These are phyloP conservation scores for Nycticorax nycticorax DNA, from an alignment of 2,113 vertebrate genomes.

Conservation along the genomic window DNA sequence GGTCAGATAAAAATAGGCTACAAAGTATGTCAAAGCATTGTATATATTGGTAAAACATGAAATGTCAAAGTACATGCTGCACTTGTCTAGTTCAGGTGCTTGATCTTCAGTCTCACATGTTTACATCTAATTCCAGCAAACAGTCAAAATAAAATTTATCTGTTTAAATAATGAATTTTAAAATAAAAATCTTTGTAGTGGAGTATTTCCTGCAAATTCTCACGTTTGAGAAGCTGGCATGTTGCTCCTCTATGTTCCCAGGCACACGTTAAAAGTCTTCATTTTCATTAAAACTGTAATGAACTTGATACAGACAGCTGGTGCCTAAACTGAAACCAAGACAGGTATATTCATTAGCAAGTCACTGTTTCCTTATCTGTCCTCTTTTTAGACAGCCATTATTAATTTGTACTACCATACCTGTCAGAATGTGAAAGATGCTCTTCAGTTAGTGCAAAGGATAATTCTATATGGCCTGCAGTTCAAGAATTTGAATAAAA, in stretches of 20 bases:
- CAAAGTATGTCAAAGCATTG: slow-evolving; percentile 32
- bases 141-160: background rate
- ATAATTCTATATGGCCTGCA: background rate
- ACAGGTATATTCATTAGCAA: background rate
- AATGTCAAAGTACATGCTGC: background rate
- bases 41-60: background rate
- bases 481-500: background rate
- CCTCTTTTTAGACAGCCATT: background rate
- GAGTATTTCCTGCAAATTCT: background rate
- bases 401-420: background rate
- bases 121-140: background rate
- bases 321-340: background rate
- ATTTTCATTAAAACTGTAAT: background rate
- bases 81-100: background rate
- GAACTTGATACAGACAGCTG: background rate
- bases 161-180: background rate
- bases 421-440: background rate
- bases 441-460: background rate
- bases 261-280: background rate
- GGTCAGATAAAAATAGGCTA: slow-evolving; percentile 61
- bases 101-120: background rate
- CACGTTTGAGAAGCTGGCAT: background rate
- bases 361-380: background rate
- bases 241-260: background rate
- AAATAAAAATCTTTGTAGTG: background rate